Base-by-base conservation (phyloP, 2,888 invertebrate species). In the Autographa gamma region DNA sequence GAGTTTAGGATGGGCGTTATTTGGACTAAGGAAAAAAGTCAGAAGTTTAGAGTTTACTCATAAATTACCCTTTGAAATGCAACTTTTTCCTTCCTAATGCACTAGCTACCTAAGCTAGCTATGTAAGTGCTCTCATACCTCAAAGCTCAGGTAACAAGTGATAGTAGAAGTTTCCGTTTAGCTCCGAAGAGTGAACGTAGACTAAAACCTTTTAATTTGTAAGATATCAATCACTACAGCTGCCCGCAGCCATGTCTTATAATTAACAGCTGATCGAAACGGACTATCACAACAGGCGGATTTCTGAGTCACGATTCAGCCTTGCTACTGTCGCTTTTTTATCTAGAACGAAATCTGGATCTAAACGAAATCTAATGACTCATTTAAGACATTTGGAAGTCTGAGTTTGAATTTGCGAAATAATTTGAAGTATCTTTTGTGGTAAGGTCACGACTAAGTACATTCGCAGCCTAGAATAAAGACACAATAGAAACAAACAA, bases 261-360 rank as follows among this genome's bases (percentile, higher is more conserved):
- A 73, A 80, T 74, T 70, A 74, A 70, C 62, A 72, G 63, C 62
- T 66, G 75, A 73, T 73, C 59, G 34, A 64, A 60, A 14, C 54
- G 69, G 66, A 76, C 65, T 52, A 18, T 73, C 62, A 32, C 67
- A 66, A 58, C 66, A 63, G 66, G 60, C 76, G 63, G 66, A 76
- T 80, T 66, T 74, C 70, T 67, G 6, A 69, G 63, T 72, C 80
- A 81, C 73, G 80, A 77, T 68, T 69, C 63, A 71, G 64, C 73
- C 81, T 79, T 73, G 77, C 63, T n/a, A 59, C 67, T 62, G 64
- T 69, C 59, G 48, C 66, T 71, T 61, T 79, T 72, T 66, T 71
- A 79, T 77, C 79, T 77, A 71, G 64, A 78, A 73, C 61, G 31
- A 74, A 73, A 73, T 72, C 58, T 59, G 65, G 56, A 73, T 61